Conservation (phyloP, 2,888 invertebrate genomes). For the Calliphora vomitoria region DNA sequence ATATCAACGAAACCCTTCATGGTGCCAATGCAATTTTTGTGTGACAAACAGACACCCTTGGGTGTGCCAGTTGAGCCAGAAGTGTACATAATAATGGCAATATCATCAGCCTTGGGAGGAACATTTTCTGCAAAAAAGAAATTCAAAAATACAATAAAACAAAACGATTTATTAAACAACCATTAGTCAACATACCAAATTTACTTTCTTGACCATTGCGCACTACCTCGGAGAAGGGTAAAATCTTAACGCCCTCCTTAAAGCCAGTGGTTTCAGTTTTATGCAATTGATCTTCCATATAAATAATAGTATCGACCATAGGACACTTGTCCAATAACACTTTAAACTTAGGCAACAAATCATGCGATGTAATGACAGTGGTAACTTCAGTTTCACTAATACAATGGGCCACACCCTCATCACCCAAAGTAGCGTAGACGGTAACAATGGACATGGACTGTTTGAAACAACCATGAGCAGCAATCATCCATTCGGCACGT, state of each 20-base stretch:
- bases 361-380: constrained; percentile 96
- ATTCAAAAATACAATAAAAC: background rate
- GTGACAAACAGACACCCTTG: constrained; percentile 94
- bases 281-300: constrained; percentile 94
- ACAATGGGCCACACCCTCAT: constrained; percentile 98
- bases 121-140: constrained; percentile 85
- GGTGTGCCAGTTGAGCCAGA: constrained; percentile 98
- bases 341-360: constrained; percentile 95
- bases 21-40: constrained; percentile 92
- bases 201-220: constrained; percentile 86
- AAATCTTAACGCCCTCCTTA: constrained; percentile 89
- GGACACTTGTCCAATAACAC: constrained; percentile 90
- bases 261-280: constrained; percentile 89
- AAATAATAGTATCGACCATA: constrained; percentile 91
- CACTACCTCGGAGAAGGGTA: constrained; percentile 91
- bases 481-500: constrained; percentile 98
- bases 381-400: constrained; percentile 98
- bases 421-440: constrained; percentile 98
- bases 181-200: constrained; percentile 82
- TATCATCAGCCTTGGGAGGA: constrained; percentile 90
- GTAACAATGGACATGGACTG: constrained; percentile 98
- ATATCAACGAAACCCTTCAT: constrained; percentile 93
- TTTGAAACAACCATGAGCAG: constrained; percentile 98
- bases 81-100: constrained; percentile 99
- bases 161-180: background rate